A percentile compares a stretch with the other conserved stretches of the same genome.
These are phyloP conservation scores for Psittacula echo DNA, from an alignment of 2,797 vertebrate genomes.

Conservation along the genomic window DNA sequence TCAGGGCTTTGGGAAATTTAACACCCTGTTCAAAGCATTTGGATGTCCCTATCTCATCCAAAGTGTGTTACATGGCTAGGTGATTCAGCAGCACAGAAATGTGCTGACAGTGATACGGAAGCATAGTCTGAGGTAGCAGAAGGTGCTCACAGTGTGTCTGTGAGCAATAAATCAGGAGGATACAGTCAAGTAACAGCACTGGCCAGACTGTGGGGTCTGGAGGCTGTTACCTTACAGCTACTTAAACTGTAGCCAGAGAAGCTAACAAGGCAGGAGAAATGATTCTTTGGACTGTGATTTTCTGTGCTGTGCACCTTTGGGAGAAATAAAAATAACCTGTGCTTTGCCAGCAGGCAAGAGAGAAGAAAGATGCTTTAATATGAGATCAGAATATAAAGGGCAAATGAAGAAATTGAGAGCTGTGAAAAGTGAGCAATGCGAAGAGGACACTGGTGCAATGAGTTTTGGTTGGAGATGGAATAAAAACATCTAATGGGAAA, in stretches of 20 bases:
- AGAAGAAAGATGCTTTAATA: neutral
- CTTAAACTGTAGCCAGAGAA: neutral
- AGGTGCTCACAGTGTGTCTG: neutral
- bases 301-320: neutral
- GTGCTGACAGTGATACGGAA: neutral
- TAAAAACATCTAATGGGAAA: neutral
- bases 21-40: conserved; percentile 32
- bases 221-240: neutral
- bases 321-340: neutral
- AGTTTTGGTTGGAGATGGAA: neutral
- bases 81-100: neutral
- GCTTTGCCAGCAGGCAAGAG: neutral
- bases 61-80: neutral
- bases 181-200: neutral
- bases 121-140: neutral
- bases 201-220: neutral
- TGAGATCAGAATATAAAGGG: neutral
- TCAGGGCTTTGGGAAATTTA: conserved; percentile 5
- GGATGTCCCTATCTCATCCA: neutral
- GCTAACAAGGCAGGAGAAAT: neutral
- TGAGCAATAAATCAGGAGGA: neutral
- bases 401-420: neutral
- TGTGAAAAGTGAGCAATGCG: neutral
- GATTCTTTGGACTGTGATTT: neutral
- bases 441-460: neutral